Percentiles rank a stretch among this genome's conserved stretches.
Conservation (phyloP, 2,797 vertebrate species). For the Anisognathus igniventris region DNA sequence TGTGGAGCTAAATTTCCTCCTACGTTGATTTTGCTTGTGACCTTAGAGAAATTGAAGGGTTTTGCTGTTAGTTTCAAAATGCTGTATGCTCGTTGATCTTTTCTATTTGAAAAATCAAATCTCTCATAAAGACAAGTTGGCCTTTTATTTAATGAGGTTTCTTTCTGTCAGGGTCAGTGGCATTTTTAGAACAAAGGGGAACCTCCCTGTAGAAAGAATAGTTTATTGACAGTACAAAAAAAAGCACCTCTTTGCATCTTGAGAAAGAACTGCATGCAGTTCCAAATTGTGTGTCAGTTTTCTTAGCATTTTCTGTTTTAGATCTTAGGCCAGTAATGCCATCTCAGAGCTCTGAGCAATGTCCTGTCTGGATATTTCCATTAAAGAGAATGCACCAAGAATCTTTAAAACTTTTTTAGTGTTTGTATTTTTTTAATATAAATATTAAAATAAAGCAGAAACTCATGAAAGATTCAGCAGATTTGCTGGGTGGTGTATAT, state of each 20-base stretch:
- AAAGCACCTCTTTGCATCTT: background rate
- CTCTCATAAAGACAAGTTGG: background rate
- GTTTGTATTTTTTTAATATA: background rate
- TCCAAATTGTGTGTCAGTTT: background rate
- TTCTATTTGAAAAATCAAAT: background rate
- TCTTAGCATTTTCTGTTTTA: background rate
- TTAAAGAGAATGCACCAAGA: background rate
- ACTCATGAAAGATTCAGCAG: background rate
- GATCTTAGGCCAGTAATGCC: background rate
- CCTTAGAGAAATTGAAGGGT: background rate
- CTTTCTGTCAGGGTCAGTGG: background rate
- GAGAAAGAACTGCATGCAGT: background rate
- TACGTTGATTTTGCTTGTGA: background rate
- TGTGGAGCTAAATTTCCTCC: background rate
- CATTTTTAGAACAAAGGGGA: background rate
- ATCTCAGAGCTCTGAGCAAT: background rate
- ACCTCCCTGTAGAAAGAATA: background rate
- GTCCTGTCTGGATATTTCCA: background rate
- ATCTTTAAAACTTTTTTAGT: background rate
- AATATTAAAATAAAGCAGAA: no score
- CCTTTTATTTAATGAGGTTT: background rate
- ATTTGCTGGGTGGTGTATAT: background rate
- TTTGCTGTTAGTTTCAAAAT: background rate
- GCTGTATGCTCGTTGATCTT: background rate
- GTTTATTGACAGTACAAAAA: background rate